Percentiles rank a stretch among this genome's conserved stretches.
Evolutionary conservation across 2,888 invertebrate species (phyloP).

Genomic region (Drosophila nr. fundita): DNA sequence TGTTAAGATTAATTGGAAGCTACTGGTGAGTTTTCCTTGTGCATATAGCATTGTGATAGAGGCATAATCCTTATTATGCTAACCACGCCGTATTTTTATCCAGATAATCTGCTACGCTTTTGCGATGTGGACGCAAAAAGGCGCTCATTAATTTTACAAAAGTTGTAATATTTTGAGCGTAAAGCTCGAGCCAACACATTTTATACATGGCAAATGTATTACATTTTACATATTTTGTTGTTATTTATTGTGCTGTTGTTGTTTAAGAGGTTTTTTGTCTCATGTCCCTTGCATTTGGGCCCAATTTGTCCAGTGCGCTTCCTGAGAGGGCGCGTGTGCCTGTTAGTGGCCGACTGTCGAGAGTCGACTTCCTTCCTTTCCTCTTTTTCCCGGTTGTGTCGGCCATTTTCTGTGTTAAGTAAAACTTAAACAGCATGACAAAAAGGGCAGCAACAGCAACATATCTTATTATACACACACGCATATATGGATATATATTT

Average conservation of each 20-base stretch:
- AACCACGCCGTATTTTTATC: conserved; percentile 7
- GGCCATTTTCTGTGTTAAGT: conserved; percentile 50
- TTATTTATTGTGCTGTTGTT: conserved; percentile 12
- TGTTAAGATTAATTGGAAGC: background rate
- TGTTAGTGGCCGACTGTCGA: conserved; percentile 54
- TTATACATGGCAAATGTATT: conserved; percentile 15
- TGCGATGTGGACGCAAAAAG: background rate
- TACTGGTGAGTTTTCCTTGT: background rate
- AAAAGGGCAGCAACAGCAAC: conserved; percentile 17
- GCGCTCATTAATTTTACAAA: conserved; percentile 33
- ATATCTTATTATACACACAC: conserved; percentile 22
- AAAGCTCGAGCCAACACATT: conserved; percentile 1
- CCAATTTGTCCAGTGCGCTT: conserved; percentile 69
- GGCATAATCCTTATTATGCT: background rate
- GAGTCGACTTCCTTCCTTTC: conserved; percentile 66
- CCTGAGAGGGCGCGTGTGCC: conserved; percentile 47
- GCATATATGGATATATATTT: too few species aligned
- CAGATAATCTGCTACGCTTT: conserved; percentile 22
- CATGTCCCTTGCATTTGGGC: conserved; percentile 25
- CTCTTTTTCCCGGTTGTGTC: conserved; percentile 33
- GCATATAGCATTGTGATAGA: background rate
- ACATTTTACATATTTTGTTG: conserved; percentile 19
- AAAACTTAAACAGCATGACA: conserved; percentile 45
- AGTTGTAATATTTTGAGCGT: conserved; percentile 3
- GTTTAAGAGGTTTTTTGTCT: conserved; percentile 11